These are phyloP conservation scores for Cydia strobilella DNA, from an alignment of 1,140 invertebrate species.

Conservation along the genomic window DNA sequence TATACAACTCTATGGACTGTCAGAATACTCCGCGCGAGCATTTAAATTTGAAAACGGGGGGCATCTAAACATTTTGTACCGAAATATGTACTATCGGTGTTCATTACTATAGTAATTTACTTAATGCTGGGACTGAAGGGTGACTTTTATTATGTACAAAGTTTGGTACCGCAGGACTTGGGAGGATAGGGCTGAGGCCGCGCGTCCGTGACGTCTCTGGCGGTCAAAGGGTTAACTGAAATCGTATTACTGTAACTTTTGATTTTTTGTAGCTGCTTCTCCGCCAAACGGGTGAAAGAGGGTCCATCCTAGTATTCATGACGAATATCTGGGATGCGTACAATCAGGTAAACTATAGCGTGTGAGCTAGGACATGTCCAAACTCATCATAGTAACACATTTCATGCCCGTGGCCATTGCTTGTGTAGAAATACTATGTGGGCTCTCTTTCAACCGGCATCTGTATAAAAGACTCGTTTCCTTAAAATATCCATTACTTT, in stretches of 20 bases:
- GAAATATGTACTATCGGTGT: too few species aligned
- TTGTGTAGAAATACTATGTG: constrained; percentile 49
- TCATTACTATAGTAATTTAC: too few species aligned
- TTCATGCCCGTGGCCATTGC: constrained; percentile 36
- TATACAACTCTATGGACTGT: too few species aligned
- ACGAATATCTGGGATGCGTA: constrained; percentile 62
- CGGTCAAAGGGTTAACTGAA: too few species aligned
- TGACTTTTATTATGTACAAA: too few species aligned
- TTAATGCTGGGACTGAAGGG: too few species aligned
- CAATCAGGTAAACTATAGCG: constrained; percentile 54
- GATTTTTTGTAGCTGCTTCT: constrained; percentile 70
- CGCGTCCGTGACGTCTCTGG: too few species aligned
- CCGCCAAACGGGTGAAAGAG: constrained; percentile 74
- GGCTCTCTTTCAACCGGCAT: constrained; percentile 61
- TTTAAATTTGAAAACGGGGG: too few species aligned
- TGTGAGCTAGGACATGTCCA: constrained; percentile 32
- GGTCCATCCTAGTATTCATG: constrained; percentile 71
- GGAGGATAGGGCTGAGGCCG: too few species aligned
- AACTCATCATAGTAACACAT: constrained; percentile 35
- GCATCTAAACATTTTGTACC: too few species aligned
- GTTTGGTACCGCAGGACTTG: too few species aligned
- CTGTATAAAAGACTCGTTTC: background rate
- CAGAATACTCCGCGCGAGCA: too few species aligned
- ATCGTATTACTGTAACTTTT: constrained; percentile 33
- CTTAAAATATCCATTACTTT: background rate